Base-by-base conservation (phyloP, 92 coral and sea anemone species). In the Diadumene lineata region DNA sequence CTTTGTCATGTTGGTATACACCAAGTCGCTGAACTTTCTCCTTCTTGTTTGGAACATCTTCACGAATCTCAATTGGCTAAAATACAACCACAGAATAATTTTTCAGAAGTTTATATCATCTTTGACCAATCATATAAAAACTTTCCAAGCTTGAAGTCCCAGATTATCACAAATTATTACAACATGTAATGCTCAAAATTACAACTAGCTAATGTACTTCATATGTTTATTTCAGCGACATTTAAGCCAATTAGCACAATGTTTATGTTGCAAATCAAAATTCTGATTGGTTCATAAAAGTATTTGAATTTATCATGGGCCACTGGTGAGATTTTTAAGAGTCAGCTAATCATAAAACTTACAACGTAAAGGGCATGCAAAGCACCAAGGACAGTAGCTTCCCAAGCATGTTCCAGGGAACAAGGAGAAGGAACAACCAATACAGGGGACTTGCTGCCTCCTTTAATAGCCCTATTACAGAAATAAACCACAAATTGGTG, bases 341-440 rank as follows among this genome's bases (percentile, higher is more conserved):
- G n/a, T n/a, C n/a, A n/a, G n/a, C n/a, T n/a, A 38, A 38, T 4
- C 7, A 38, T 38, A 13, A 29, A 33, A 69, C 91, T 84, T 64
- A 94, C 98, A 84, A 89, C 91, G 64, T 94, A 94, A 66, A 94
- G 86, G 25, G 82, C 97, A 56, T 91, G 94, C 29, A 94, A 86
- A 32, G 86, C 98, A 34, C 97, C 98, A 72, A 94, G 97, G 19
- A 80, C 74, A 21, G 98, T 70, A 9, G 84, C 98, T 31, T 84
- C 70, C 90, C 92, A 85, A 0, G 98, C 88, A 34, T 88, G 68
- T 8, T 84, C 70, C 48, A 4, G 48, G 11, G 86, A 62, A 32
- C 75, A 64, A 21, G 76, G 80, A 4, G 94, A 77, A 33, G 96
- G 89, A 3, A 87, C 77, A 3, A 89, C 97, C 28, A 94, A 81